Percentiles rank a stretch among this genome's conserved stretches.
phyloP scores from a whole-genome alignment of 2,888 invertebrate genomes.

The Acronicta aceris region DNA sequence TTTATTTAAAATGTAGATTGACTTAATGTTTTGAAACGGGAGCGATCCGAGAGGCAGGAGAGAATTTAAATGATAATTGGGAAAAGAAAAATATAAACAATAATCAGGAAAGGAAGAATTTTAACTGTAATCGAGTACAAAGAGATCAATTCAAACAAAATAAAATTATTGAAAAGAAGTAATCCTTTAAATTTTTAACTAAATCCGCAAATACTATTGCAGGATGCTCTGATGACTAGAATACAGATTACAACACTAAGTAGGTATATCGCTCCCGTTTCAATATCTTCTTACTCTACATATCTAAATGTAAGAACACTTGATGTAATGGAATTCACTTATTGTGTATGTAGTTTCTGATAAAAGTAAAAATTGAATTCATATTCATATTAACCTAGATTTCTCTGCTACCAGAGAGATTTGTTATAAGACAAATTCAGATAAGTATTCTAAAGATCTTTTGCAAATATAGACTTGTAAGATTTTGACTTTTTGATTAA shows the following conservation, averaged over 20 bases:
- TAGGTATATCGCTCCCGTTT: slow-evolving; percentile 54
- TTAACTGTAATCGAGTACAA: neutral
- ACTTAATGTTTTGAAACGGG: slow-evolving; percentile 55
- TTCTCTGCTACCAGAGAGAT: slow-evolving; percentile 21
- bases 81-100: neutral
- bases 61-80: neutral
- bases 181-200: no score
- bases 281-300: slow-evolving; percentile 66
- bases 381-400: slow-evolving; percentile 8
- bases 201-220: no score
- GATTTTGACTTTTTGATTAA: no score
- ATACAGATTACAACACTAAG: no score
- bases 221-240: no score
- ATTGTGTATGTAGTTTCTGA: slow-evolving; percentile 45
- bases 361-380: slow-evolving; percentile 25
- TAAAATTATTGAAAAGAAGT: slow-evolving; percentile 2
- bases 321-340: slow-evolving; percentile 52
- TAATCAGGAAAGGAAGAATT: neutral
- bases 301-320: slow-evolving; percentile 73
- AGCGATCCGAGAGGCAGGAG: slow-evolving; percentile 25
- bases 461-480: neutral
- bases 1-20: slow-evolving; percentile 60
- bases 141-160: neutral
- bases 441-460: slow-evolving; percentile 2
- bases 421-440: neutral